These are phyloP conservation scores for Riptortus pedestris DNA, from an alignment of 1,140 invertebrate species.

Conservation along the genomic window DNA sequence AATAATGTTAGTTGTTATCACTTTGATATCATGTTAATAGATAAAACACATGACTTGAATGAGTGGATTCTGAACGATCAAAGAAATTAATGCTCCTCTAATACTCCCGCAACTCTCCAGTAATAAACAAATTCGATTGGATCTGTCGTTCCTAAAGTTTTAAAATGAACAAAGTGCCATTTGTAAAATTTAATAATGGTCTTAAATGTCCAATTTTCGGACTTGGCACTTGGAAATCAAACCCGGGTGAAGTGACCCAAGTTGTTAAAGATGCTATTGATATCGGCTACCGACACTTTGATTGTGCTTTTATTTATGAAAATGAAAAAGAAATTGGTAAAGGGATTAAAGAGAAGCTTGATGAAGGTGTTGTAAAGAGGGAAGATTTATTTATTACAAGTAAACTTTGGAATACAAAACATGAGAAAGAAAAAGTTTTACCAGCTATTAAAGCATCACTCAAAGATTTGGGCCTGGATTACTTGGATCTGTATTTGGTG, in stretches of 20 bases:
- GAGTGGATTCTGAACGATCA: too few species aligned
- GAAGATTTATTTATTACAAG: conserved; percentile 61
- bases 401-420: conserved; percentile 49
- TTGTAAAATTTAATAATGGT: background rate
- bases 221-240: conserved; percentile 35
- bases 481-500: conserved; percentile 66
- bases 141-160: too few species aligned
- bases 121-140: too few species aligned
- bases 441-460: conserved; percentile 47
- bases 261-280: conserved; percentile 58
- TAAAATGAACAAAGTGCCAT: too few species aligned
- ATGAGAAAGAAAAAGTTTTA: conserved; percentile 40
- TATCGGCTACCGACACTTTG: conserved; percentile 69
- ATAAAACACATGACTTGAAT: too few species aligned
- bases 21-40: too few species aligned
- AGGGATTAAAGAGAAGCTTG: conserved; percentile 59
- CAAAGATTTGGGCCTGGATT: conserved; percentile 52
- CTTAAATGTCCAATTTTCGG: background rate
- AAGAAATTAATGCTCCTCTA: too few species aligned
- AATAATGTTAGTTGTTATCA: too few species aligned
- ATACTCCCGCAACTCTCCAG: too few species aligned
- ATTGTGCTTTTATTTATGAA: conserved; percentile 64
- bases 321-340: conserved; percentile 79
- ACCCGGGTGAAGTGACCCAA: conserved; percentile 43
- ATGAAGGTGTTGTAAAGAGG: conserved; percentile 57